Evolutionary conservation across 2,888 invertebrate genomes (phyloP).

Genomic region (Creontiades dilutus): DNA sequence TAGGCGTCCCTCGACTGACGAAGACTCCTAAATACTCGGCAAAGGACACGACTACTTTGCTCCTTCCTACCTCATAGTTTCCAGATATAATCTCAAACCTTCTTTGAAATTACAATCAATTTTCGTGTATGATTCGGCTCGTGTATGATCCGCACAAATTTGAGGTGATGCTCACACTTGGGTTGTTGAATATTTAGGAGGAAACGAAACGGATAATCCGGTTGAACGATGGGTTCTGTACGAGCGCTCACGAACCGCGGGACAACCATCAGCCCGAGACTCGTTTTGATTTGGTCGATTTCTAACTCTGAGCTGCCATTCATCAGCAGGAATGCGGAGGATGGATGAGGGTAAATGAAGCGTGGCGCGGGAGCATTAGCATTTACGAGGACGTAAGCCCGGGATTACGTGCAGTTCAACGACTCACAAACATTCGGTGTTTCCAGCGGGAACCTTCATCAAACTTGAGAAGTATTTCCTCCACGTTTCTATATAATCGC

Average conservation of each 20-base stretch:
- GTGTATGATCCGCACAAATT: too few species aligned
- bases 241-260: not conserved
- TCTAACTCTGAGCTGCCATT: not conserved
- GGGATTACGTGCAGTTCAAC: not conserved
- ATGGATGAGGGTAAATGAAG: not conserved
- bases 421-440: not conserved
- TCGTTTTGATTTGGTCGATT: not conserved
- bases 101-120: too few species aligned
- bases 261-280: not conserved
- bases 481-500: too few species aligned
- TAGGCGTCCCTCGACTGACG: too few species aligned
- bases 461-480: too few species aligned
- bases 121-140: too few species aligned
- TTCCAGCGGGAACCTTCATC: not conserved
- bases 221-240: not conserved
- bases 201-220: not conserved
- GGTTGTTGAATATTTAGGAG: too few species aligned
- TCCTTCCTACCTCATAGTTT: too few species aligned
- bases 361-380: not conserved
- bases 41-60: too few species aligned
- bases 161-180: too few species aligned
- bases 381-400: not conserved
- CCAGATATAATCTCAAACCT: too few species aligned
- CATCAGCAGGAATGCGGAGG: not conserved
- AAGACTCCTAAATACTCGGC: too few species aligned